Percentiles rank a stretch among this genome's conserved stretches.
phyloP scores from a whole-genome alignment of 2,797 vertebrate species.

The Mallotus villosus region DNA sequence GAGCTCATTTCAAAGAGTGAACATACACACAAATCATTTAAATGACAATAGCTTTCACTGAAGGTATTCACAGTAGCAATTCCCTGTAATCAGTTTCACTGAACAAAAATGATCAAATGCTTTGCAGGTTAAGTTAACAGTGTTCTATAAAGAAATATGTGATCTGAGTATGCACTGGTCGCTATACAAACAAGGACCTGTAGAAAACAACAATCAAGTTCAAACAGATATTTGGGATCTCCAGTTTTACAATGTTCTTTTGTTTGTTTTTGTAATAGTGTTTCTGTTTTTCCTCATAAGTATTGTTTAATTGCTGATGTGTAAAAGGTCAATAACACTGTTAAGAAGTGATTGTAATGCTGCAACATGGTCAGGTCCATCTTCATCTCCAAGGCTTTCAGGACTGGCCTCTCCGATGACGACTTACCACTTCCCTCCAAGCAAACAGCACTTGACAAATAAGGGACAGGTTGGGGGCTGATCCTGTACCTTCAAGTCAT shows the following conservation, averaged over 20 bases:
- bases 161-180: too few relatives aligned
- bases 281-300: background rate
- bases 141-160: background rate
- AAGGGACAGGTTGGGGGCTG: background rate
- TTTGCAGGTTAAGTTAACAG: background rate
- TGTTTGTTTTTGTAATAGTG: background rate
- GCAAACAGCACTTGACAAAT: slow-evolving; percentile 5
- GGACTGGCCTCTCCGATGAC: background rate
- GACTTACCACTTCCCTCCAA: slow-evolving; percentile 27
- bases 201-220: too few relatives aligned
- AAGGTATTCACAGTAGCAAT: background rate
- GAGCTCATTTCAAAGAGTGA: slow-evolving; percentile 38
- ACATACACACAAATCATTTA: background rate
- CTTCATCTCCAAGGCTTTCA: background rate
- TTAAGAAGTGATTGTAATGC: background rate
- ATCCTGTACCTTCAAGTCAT: slow-evolving; percentile 10
- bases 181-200: too few relatives aligned
- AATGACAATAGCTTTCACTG: background rate
- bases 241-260: background rate
- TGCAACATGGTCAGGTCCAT: slow-evolving; percentile 1
- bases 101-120: background rate
- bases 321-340: background rate
- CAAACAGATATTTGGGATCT: background rate
- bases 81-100: background rate
- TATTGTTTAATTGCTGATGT: background rate